phyloP scores from a whole-genome alignment of 1,140 invertebrate species.

The Globodera rostochiensis region DNA sequence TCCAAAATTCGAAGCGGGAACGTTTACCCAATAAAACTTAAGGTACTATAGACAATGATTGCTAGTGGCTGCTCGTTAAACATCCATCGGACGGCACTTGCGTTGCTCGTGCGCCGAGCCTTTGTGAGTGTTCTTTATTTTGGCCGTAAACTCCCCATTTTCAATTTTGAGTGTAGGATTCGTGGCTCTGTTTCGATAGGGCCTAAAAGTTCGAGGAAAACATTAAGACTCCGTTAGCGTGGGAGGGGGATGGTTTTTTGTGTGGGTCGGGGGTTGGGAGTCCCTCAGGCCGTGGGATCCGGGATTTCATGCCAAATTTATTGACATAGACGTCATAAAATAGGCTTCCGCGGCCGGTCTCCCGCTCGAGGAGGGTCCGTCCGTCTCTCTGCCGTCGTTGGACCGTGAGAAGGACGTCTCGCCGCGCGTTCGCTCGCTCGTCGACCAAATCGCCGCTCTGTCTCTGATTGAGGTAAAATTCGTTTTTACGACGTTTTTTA shows the following conservation, averaged over 20 bases:
- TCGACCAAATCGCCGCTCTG: constrained; percentile 62
- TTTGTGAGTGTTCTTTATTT: neutral
- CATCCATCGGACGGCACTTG: neutral
- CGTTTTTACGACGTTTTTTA: constrained; percentile 17
- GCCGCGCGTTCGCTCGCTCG: constrained; percentile 47
- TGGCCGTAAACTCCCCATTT: too few relatives aligned
- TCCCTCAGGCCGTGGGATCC: too few relatives aligned
- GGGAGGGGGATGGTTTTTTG: too few relatives aligned
- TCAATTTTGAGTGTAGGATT: too few relatives aligned
- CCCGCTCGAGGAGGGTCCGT: constrained; percentile 29
- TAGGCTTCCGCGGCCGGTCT: neutral
- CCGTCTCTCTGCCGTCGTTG: neutral
- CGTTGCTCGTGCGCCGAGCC: neutral
- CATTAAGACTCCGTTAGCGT: too few relatives aligned
- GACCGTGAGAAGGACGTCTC: constrained; percentile 42
- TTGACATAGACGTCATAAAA: neutral
- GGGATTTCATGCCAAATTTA: too few relatives aligned
- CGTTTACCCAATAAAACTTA: too few relatives aligned
- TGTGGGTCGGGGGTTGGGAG: too few relatives aligned
- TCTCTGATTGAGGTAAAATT: constrained; percentile 46
- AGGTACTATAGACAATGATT: neutral
- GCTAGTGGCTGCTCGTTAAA: neutral
- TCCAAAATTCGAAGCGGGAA: neutral
- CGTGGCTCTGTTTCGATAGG: too few relatives aligned
- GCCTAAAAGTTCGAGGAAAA: too few relatives aligned